phyloP scores from a whole-genome alignment of 2,888 invertebrate species.

The Punctoribates punctum region DNA sequence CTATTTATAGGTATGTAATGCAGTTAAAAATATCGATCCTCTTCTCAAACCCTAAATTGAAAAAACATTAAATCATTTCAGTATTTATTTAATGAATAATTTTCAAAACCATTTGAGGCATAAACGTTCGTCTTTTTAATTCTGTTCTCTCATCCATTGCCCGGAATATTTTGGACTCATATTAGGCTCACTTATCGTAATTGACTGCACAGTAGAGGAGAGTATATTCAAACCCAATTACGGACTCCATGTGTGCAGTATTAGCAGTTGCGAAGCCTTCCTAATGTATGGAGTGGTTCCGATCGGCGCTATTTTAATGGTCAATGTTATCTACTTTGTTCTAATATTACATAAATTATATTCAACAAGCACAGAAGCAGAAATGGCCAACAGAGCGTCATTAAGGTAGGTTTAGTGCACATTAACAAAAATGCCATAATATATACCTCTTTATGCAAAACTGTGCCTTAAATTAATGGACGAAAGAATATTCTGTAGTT shows the following conservation, averaged over 20 bases:
- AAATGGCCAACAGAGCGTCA: constrained; percentile 3
- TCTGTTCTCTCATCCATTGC: too few relatives aligned
- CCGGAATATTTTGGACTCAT: not conserved
- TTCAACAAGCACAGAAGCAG: not conserved
- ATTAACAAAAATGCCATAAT: too few relatives aligned
- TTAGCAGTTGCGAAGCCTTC: not conserved
- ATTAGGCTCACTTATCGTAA: not conserved
- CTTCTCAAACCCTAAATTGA: not conserved
- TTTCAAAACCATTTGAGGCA: too few relatives aligned
- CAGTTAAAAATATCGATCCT: not conserved
- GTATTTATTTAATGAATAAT: too few relatives aligned
- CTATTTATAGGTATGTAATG: not conserved
- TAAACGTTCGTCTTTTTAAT: too few relatives aligned
- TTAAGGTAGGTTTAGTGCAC: not conserved
- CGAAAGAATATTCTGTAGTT: too few relatives aligned
- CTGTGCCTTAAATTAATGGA: too few relatives aligned
- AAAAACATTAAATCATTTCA: not conserved
- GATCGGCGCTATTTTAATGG: not conserved
- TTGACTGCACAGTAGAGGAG: not conserved
- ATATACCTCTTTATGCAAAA: too few relatives aligned
- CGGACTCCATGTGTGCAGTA: constrained; percentile 4
- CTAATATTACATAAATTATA: constrained; percentile 17
- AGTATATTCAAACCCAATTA: constrained; percentile 17
- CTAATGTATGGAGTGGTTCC: constrained; percentile 1
- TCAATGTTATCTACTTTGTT: not conserved